Base-by-base conservation (phyloP, 2,888 invertebrate genomes). In the Biston stratarius region DNA sequence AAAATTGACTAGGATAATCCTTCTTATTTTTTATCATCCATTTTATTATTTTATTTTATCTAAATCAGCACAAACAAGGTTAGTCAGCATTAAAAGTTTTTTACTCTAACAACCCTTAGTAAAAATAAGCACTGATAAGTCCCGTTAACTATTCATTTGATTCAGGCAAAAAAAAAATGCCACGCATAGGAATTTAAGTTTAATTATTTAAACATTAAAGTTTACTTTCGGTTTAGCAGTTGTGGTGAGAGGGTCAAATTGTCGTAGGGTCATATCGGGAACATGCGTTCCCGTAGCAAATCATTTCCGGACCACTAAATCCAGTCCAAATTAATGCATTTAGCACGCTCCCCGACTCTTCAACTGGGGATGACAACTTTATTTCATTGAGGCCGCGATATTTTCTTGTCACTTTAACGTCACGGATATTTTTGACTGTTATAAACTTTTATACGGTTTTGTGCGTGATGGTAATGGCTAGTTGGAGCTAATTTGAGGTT, bases 251-350 rank as follows among this genome's bases (percentile, higher is more conserved):
- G 89, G 86, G 86, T 88, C 88, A 88, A 88, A 83, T 86, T 81
- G 83, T 84, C 83, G 81, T 83, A 86, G 91, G 90, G 92, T 88
- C 90, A 91, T 89, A 89, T 89, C 90, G 78, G 77, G 82, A 85
- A 88, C 90, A 90, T 91, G 89, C 90, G 90, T 92, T 93, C 92
- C 92, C 93, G 93, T 92, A 87, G 92, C 94, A 93, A 93, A 93
- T 94, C 94, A 92, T 92, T 94, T 94, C 93, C 93, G 93, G 91
- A 80, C 94, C 94, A 94, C 94, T 94, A 93, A 93, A 89, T 92
- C 83, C 92, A 92, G 92, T 92, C 91, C 87, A 93, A 94, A 94
- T 92, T 94, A 93, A 93, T 93, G 93, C 92, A 92, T 94, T 94
- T 93, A 93, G 89, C 93, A 93, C 93, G 92, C 93, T 92, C 91